Conservation (phyloP, 2,113 vertebrate genomes). For the Carettochelys insculpta region DNA sequence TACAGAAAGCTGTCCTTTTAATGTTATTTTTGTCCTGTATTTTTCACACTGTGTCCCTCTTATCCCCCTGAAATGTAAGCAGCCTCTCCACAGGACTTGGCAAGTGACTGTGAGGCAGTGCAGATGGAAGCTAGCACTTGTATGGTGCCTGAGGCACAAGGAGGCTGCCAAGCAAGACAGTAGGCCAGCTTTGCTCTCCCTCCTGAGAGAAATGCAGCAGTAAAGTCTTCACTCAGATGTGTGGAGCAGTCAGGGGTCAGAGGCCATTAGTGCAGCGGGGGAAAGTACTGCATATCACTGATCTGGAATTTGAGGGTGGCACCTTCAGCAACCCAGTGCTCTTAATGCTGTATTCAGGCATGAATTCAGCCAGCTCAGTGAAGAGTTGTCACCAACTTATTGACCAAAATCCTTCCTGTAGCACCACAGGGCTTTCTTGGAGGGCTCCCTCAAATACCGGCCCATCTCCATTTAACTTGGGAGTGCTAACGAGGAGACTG, state of each 20-base stretch:
- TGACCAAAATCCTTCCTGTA: not conserved
- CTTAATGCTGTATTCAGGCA: not conserved
- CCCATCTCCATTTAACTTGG: constrained; percentile 10
- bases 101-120: not conserved
- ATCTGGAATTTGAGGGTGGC: not conserved
- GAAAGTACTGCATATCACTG: not conserved
- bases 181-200: not conserved
- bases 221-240: not conserved
- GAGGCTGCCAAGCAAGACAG: not conserved
- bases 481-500: constrained; percentile 9
- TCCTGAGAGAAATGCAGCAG: not conserved
- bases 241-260: not conserved
- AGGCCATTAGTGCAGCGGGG: not conserved
- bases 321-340: not conserved
- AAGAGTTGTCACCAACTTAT: constrained; percentile 58
- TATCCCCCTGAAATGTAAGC: not conserved
- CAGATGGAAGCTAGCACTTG: not conserved
- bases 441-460: not conserved
- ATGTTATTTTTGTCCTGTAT: not conserved
- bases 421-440: not conserved
- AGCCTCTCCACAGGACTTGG: not conserved
- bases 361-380: constrained; percentile 17
- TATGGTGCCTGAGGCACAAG: not conserved
- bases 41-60: not conserved
- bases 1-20: not conserved